Evolutionary conservation across 2,113 vertebrate genomes (phyloP), one percentile per base, ranked within the genome.

Genomic region (Channa argus): DNA sequence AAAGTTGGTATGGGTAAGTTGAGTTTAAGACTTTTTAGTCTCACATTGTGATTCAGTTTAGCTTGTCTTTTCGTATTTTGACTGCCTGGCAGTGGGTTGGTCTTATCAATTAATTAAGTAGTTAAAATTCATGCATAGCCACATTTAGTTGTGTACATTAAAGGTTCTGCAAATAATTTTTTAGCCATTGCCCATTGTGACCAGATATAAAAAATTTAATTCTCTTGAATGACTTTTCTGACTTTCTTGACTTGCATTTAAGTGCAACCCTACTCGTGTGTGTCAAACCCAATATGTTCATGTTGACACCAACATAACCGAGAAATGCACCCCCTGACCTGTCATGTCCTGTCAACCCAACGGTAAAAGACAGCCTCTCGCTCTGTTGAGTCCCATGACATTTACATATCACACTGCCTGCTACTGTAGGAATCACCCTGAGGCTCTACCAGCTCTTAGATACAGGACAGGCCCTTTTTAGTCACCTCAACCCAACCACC

Each of bases 381-480:
- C 89, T 91, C 91, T 79, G 89, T 86, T 84, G 88, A 80, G 46
- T 86, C 88, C 79, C 59, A 80, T 92, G 91, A 94, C 91, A 94
- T 92, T 94, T 93, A 92, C 91, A 92, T 92, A 90, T 84, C 86
- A 71, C 83, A 65, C 86, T 81, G 81, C 77, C 89, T 87, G 88
- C 37, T 86, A 64, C 83, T 87, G 90, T 80, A 76, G 84, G 83
- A 88, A 83, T 89, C 84, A 71, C 85, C 91, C 90, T 38, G 11
- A 52, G 91, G 92, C 91, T 81, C 81, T 87, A 89, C 85, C 81
- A 86, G 80, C 74, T 78, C 78, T 84, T 74, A 79, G 83, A 91
- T 93, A 91, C 88, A 83, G 91, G 89, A 90, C 89, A 87, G 84
- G 77, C 83, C 13, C 80, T 55, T 89, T 79, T 79, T 63, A 79